phyloP scores from a whole-genome alignment of 2,113 vertebrate species.

The Myrmecophaga tridactyla region DNA sequence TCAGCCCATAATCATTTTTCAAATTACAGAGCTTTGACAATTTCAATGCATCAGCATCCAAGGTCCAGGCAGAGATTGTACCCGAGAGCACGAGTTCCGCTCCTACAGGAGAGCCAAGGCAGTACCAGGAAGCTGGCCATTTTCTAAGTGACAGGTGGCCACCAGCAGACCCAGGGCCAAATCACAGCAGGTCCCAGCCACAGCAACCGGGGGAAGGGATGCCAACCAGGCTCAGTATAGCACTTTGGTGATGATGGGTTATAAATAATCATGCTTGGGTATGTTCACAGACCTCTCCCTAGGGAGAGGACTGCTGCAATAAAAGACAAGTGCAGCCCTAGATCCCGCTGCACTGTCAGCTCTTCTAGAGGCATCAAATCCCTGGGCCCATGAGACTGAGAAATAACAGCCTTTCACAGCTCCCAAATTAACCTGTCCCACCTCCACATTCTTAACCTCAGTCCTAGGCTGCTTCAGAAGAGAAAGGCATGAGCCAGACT shows the following conservation, averaged over 20 bases:
- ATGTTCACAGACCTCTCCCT: neutral
- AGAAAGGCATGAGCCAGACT: slow-evolving; percentile 19
- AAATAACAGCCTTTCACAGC: slow-evolving; percentile 24
- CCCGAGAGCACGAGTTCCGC: neutral
- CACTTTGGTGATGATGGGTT: neutral
- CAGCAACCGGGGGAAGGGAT: neutral
- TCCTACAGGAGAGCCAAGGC: neutral
- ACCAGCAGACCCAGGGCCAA: slow-evolving; percentile 17
- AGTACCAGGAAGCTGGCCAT: slow-evolving; percentile 26
- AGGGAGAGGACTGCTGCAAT: neutral
- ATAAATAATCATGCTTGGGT: neutral
- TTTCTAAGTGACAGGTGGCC: slow-evolving; percentile 48
- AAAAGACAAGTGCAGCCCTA: neutral
- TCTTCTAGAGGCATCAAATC: neutral
- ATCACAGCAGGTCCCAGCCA: neutral
- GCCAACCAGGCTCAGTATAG: neutral
- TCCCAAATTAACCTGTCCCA: neutral
- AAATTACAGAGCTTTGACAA: neutral
- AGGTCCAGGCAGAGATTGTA: neutral
- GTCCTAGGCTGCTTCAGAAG: neutral
- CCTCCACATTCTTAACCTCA: neutral
- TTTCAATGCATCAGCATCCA: neutral
- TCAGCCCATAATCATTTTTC: neutral
- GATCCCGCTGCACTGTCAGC: neutral
- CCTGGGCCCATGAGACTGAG: neutral